Base-by-base conservation (phyloP, 2,797 vertebrate species). In the Luscinia megarhynchos region DNA sequence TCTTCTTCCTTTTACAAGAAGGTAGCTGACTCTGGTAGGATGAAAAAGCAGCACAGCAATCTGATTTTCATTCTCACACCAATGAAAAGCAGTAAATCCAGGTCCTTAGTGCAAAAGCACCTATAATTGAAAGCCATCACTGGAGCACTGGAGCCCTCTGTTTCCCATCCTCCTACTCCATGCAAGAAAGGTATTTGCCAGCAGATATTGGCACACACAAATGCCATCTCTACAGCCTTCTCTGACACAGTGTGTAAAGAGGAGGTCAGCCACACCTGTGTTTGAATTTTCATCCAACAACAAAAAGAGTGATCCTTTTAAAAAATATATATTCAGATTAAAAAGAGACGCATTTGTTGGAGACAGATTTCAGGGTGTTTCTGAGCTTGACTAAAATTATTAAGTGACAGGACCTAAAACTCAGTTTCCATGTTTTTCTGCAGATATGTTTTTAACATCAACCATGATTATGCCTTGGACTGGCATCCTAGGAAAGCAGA, bases 401-500 rank as follows among this genome's bases (percentile, higher is more conserved):
- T 76, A 88, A 94, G 15, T 67, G 41, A 74, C 26, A 76, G 41
- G n/a, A 53, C 40, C n/a, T 77, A 82, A 93, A 91, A 70, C 5
- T 77, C 57, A 43, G 18, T 91, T 94, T 80, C 50, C 38, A 8
- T 79, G 55, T 90, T 93, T 92, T 95, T 82, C 78, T 84, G 63
- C 57, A 82, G 91, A 75, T 83, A 93, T 41, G 57, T 94, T 94
- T 94, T 94, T 85, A 77, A 84, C 57, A 82, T 68, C 41, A 83
- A 4, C 54, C 51, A 21, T 30, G 43, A 72, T 83, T 80, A 68
- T 43, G 68, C 15, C 57, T 94, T 89, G 80, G 57, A 94, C 59
- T 90, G 32, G 38, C 68, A 88, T 87, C 38, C 83, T 57, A 74
- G 83, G 78, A 83, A 90, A 90, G 85, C 95, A 96, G 95, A 96